These are phyloP conservation scores for Noctua comes DNA, from an alignment of 2,888 invertebrate species.

Conservation along the genomic window DNA sequence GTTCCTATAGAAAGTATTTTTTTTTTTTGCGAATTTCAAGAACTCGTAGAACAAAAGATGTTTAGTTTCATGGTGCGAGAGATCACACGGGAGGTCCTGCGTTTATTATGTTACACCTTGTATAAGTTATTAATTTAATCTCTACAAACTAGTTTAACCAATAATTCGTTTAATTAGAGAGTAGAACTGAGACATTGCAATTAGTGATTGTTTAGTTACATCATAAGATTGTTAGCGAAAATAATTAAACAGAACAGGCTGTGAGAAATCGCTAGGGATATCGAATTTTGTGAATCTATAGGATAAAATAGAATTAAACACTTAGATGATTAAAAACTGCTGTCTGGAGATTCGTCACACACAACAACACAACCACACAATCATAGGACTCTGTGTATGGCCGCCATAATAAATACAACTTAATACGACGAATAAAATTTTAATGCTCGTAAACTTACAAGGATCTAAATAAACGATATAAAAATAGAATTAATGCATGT, in stretches of 20 bases:
- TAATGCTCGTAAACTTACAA: conserved; percentile 52
- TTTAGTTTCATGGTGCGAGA: no score
- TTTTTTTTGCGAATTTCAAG: no score
- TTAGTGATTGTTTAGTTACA: neutral
- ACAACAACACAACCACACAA: neutral
- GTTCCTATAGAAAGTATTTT: no score
- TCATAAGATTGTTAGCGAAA: neutral
- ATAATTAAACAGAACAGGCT: neutral
- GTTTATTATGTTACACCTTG: no score
- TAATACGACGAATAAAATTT: conserved; percentile 55
- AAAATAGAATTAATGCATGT: conserved; percentile 59
- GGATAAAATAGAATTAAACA: neutral
- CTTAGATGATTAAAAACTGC: neutral
- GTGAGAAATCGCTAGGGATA: neutral
- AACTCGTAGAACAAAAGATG: no score
- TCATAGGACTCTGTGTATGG: neutral
- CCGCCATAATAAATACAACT: conserved; percentile 42
- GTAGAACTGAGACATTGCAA: neutral
- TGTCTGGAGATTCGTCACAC: neutral
- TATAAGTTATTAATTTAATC: conserved; percentile 12
- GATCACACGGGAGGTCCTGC: no score
- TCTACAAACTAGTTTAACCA: neutral
- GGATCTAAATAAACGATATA: conserved; percentile 52
- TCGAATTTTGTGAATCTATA: neutral
- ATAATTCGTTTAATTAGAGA: neutral